Base-by-base conservation (phyloP, 2,113 vertebrate species). In the Proteles cristata region DNA sequence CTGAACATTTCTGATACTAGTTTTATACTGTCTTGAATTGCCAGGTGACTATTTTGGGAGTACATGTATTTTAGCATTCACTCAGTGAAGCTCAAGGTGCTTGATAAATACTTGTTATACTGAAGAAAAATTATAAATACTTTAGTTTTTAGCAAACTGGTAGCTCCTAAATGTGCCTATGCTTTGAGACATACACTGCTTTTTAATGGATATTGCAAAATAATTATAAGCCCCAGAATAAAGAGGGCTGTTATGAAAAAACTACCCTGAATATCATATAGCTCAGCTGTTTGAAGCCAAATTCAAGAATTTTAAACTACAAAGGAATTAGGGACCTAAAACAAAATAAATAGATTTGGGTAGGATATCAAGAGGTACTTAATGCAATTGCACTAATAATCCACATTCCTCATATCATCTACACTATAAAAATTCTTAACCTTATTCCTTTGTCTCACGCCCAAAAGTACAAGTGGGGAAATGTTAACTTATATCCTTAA, bases 71-170 rank as follows among this genome's bases (percentile, higher is more conserved):
- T 94, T n/a, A 86, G 39, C 17, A 48, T 4, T 94, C 9, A 48
- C 17, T 80, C 21, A 90, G 26, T 69, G 90, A 93, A 89, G 26
- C 4, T 8, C 43, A 83, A 87, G 2, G 5, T 86, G 4, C 53
- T 93, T 81, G 79, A 58, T 66, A 96, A 80, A 68, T 82, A 93
- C 35, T 63, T 90, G 17, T 84, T 93, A 88, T 84, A 66, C 23
- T 95, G 61, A 96, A 92, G 25, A 86, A 90, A 95, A 26, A 74
- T 48, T 93, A 71, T 65, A 16, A 95, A 12, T 84, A n/a, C 39
- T 63, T 61, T 61, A 23, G 26, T 73, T 96, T 58, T 83, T 95
- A 89, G 43, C 33, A 74, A 94, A 66, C 0, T 69, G 53, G 1
- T 69, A 89, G 5, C 14, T 74, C 9, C 11, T 45, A 79, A 61